Conservation (phyloP, 2,113 vertebrate genomes). For the Silurus glanis region DNA sequence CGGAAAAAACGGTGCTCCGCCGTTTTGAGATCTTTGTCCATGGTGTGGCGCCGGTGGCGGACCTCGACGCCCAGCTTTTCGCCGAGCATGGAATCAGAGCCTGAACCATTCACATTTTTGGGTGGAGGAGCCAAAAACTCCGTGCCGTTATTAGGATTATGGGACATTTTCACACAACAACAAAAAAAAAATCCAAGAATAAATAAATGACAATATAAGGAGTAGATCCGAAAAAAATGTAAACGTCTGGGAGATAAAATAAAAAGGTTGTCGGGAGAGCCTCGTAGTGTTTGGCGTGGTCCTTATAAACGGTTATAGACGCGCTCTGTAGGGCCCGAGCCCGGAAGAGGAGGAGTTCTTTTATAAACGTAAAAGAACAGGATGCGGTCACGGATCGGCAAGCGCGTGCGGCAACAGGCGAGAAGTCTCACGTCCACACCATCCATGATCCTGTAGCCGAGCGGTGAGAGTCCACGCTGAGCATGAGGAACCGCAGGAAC, state of each 20-base stretch:
- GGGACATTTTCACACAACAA: conserved; percentile 64
- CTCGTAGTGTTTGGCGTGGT: conserved; percentile 25
- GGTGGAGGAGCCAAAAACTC: conserved; percentile 74
- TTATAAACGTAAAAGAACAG: conserved; percentile 64
- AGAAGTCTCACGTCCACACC: conserved; percentile 69
- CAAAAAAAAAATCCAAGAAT: conserved; percentile 27
- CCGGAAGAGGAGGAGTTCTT: conserved; percentile 67
- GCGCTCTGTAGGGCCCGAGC: conserved; percentile 60
- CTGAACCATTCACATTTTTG: conserved; percentile 87
- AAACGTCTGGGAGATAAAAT: conserved; percentile 41
- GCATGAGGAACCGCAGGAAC: conserved; percentile 60
- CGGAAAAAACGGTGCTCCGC: conserved; percentile 95
- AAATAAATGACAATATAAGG: conserved; percentile 57
- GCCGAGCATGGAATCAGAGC: conserved; percentile 84
- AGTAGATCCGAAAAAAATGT: conserved; percentile 29
- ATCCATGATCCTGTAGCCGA: conserved; percentile 73
- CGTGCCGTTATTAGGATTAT: conserved; percentile 64
- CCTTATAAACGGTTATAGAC: conserved; percentile 62
- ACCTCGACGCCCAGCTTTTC: conserved; percentile 79
- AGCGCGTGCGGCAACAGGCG: conserved; percentile 57
- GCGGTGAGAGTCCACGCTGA: conserved; percentile 57
- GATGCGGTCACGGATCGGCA: conserved; percentile 60
- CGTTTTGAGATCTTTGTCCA: conserved; percentile 92
- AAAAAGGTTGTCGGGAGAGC: conserved; percentile 12
- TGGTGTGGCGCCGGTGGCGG: conserved; percentile 90